These are phyloP conservation scores for Lasioglossum zephyrum DNA, from an alignment of 2,888 invertebrate genomes.

Conservation along the genomic window DNA sequence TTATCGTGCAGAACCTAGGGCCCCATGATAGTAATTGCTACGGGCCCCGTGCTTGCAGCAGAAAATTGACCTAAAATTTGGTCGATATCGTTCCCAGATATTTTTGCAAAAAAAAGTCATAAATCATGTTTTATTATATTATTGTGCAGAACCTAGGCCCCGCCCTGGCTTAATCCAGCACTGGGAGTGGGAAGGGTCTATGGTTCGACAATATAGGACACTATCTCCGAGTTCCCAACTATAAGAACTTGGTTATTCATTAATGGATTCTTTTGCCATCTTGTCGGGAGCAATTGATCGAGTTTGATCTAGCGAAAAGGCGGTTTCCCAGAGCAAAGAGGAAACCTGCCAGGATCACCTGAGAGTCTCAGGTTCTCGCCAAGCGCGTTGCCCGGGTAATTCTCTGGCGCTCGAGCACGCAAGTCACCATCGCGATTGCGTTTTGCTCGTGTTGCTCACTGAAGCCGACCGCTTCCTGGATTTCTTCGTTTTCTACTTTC, in stretches of 20 bases:
- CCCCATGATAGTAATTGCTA: no score
- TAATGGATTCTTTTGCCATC: background rate
- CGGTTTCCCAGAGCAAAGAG: background rate
- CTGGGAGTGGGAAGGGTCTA: background rate
- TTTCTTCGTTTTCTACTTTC: slow-evolving; percentile 64
- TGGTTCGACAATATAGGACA: no score
- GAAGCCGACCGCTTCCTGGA: slow-evolving; percentile 68
- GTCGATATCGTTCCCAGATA: no score
- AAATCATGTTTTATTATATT: no score
- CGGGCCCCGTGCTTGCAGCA: no score
- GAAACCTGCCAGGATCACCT: background rate
- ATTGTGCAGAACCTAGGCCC: no score
- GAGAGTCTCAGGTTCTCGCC: background rate
- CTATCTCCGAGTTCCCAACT: no score
- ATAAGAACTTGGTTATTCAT: no score
- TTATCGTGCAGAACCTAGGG: no score
- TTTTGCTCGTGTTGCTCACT: slow-evolving; percentile 61
- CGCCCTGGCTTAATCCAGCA: no score
- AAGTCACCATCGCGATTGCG: slow-evolving; percentile 61
- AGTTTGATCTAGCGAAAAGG: background rate
- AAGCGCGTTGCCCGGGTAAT: slow-evolving; percentile 35
- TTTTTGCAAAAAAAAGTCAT: no score
- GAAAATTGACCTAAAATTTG: no score
- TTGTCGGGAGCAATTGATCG: background rate
- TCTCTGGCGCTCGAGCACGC: slow-evolving; percentile 56